Conservation (phyloP, 1,140 invertebrate genomes). For the Temnothorax curvispinosus region DNA sequence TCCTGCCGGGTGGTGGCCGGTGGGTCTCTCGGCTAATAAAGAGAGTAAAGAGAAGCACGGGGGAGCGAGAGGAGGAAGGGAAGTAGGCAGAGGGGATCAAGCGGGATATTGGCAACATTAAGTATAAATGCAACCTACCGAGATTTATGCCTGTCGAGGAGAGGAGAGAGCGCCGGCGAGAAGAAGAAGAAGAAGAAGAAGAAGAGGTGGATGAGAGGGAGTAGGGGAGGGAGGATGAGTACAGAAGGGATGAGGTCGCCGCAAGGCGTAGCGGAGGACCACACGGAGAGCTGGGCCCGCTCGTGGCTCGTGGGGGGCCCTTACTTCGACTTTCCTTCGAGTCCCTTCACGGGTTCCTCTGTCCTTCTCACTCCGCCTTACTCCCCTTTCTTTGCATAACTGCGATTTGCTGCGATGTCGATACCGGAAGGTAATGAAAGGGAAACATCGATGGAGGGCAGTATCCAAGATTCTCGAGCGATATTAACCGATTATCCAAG, state of each 20-base stretch:
- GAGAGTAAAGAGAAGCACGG: constrained; percentile 63
- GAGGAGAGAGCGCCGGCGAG: constrained; percentile 65
- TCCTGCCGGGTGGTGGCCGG: constrained; percentile 63
- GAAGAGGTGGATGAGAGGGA: constrained; percentile 61
- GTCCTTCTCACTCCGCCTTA: constrained; percentile 37
- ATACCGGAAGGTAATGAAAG: constrained; percentile 61
- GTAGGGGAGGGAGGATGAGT: constrained; percentile 61
- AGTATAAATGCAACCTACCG: constrained; percentile 82
- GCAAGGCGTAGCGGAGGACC: constrained; percentile 82
- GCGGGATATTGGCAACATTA: constrained; percentile 83
- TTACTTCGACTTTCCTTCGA: constrained; percentile 74
- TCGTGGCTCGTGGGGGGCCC: constrained; percentile 81
- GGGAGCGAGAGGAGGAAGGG: constrained; percentile 46
- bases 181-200: constrained; percentile 62
- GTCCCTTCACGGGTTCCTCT: constrained; percentile 55
- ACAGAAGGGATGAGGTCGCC: constrained; percentile 84
- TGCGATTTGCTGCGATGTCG: constrained; percentile 41
- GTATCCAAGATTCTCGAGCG: constrained; percentile 23
- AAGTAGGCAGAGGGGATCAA: constrained; percentile 59
- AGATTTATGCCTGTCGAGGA: constrained; percentile 82
- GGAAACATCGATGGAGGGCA: constrained; percentile 21
- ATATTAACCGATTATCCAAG: constrained; percentile 29
- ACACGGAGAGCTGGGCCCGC: constrained; percentile 79
- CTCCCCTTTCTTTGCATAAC: constrained; percentile 50
- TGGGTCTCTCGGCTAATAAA: constrained; percentile 79